Percentiles rank a stretch among this genome's conserved stretches.
Evolutionary conservation across 2,113 vertebrate species (phyloP).

Genomic region (Delphinus delphis): DNA sequence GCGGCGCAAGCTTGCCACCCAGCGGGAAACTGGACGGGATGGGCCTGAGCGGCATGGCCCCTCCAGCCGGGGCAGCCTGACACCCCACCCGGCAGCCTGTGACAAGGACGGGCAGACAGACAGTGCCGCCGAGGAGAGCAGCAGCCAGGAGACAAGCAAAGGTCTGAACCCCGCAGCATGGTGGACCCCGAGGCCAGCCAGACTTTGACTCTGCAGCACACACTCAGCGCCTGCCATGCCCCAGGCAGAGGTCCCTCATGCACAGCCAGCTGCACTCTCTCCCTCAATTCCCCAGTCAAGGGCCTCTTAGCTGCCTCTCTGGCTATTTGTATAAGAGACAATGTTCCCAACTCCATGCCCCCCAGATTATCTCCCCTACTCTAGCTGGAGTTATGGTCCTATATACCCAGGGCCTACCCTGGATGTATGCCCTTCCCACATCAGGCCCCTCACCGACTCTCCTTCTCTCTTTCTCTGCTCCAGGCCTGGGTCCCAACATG

Average conservation of each 20-base stretch:
- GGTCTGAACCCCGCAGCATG: conserved; percentile 78
- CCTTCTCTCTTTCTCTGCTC: conserved; percentile 72
- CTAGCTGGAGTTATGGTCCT: conserved; percentile 30
- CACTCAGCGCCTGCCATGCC: neutral
- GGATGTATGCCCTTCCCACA: neutral
- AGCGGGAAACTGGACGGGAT: conserved; percentile 88
- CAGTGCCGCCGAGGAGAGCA: conserved; percentile 97
- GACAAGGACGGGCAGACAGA: conserved; percentile 90
- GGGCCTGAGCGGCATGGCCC: conserved; percentile 84
- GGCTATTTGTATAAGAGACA: conserved; percentile 25
- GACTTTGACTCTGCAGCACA: conserved; percentile 28
- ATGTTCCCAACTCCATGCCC: neutral
- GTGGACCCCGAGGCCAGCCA: conserved; percentile 47
- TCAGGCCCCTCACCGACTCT: conserved; percentile 75
- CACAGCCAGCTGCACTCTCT: conserved; percentile 44
- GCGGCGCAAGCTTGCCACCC: conserved; percentile 94
- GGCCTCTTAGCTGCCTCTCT: conserved; percentile 57
- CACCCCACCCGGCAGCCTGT: conserved; percentile 83
- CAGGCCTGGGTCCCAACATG: conserved; percentile 91
- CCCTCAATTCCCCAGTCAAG: neutral
- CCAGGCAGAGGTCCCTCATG: conserved; percentile 46
- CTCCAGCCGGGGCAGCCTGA: conserved; percentile 82
- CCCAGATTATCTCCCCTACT: neutral
- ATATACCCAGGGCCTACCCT: neutral
- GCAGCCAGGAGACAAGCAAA: conserved; percentile 97